Percentiles rank a stretch among this genome's conserved stretches.
phyloP scores from a whole-genome alignment of 2,888 invertebrate genomes.

The Spicauda simplicius region DNA sequence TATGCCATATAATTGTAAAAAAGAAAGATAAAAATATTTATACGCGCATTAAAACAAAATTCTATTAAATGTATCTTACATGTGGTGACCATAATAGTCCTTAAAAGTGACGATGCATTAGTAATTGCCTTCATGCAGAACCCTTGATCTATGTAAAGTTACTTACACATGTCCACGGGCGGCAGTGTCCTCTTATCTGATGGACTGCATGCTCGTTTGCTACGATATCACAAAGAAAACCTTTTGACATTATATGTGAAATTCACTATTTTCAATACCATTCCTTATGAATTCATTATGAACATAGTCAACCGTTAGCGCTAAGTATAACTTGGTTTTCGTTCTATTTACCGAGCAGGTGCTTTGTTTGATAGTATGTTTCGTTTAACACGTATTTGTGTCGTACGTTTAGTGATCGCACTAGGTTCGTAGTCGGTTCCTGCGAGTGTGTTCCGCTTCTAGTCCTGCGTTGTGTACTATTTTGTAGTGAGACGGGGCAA shows the following conservation, averaged over 20 bases:
- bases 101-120: no score
- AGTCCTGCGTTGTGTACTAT: conserved; percentile 62
- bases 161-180: no score
- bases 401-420: background rate
- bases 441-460: conserved; percentile 53
- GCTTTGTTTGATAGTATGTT: background rate
- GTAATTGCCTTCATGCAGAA: no score
- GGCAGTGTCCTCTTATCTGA: no score
- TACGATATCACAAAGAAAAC: no score
- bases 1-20: no score
- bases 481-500: conserved; percentile 32
- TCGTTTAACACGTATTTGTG: background rate
- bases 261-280: background rate
- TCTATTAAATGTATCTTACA: no score
- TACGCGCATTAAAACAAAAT: no score
- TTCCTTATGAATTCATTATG: background rate
- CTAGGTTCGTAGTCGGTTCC: conserved; percentile 36
- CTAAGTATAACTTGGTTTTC: background rate
- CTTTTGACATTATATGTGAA: background rate
- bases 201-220: no score
- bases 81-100: no score
- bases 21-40: no score
- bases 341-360: background rate
- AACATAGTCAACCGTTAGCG: background rate
- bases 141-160: no score